Base-by-base conservation (phyloP, 2,113 vertebrate species). In the Mesoclemmys tuberculata region DNA sequence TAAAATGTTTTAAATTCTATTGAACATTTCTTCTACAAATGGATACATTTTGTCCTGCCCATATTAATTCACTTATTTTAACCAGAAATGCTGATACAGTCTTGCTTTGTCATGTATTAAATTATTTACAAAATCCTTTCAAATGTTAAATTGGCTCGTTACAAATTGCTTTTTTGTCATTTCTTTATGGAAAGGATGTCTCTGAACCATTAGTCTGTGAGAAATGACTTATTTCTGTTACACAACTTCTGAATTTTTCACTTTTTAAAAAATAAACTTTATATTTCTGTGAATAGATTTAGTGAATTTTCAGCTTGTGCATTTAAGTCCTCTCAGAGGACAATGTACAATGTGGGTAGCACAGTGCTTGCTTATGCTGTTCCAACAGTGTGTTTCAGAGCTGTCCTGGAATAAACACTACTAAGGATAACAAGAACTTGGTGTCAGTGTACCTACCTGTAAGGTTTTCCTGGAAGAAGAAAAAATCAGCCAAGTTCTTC, bases 101-200 rank as follows among this genome's bases (percentile, higher is more conserved):
- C 31, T 19, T 4, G 46, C 0, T 48, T 41, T 7, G 3, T 22
- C 35, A 4, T 21, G 3, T 46, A 38, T 0, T 3, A 71, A 27
- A 29, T 41, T 5, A 38, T 48, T 88, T 29, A 49, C 75, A 13
- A 41, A 21, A 29, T 77, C 31, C 84, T 83, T 29, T 78, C 80
- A 74, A 3, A 35, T 88, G 22, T 74, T 71, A 90, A 82, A 80
- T 58, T 80, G 44, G 27, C 31, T 31, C 27, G 16, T 46, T 38
- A 58, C 1, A 81, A 4, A 10, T 6, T 74, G 3, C n/a, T 24
- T 74, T 74, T 41, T 41, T 41, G n/a, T 21, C 22, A 41, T 74
- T 41, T 74, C 38, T n/a, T 71, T 74, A 41, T 41, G 68, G 68
- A 41, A 38, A 74, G 19, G n/a, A 74, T 24, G 22, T 74, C 21